Evolutionary conservation across 2,888 invertebrate genomes (phyloP).

Genomic region (Meloe dianella): DNA sequence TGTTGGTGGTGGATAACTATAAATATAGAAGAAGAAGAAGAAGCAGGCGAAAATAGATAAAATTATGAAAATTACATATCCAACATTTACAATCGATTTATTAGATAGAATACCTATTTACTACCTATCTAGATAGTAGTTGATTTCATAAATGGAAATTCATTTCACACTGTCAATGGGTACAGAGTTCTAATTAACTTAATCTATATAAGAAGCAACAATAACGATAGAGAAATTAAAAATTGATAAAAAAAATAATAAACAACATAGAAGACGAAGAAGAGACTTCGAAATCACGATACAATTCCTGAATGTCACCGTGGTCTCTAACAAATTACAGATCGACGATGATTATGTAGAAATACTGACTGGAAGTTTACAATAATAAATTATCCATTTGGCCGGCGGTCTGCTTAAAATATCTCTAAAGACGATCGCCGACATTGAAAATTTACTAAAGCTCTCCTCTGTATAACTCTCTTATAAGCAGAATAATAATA

Average conservation of each 20-base stretch:
- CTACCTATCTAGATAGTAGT: too few species aligned
- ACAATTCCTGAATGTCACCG: slow-evolving; percentile 33
- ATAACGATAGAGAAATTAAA: too few species aligned
- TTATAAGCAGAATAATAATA: too few species aligned
- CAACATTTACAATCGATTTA: neutral
- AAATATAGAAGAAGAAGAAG: slow-evolving; percentile 3
- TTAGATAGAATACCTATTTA: too few species aligned
- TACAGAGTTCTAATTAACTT: too few species aligned
- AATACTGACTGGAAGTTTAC: slow-evolving; percentile 46
- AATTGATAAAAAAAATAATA: neutral
- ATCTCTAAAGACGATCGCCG: slow-evolving; percentile 51
- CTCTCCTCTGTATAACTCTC: slow-evolving; percentile 9
- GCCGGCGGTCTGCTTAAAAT: slow-evolving; percentile 46
- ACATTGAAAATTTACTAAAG: slow-evolving; percentile 39
- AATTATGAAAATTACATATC: neutral
- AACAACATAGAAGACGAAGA: neutral
- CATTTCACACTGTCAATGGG: too few species aligned
- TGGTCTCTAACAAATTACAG: slow-evolving; percentile 33
- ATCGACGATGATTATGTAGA: slow-evolving; percentile 47
- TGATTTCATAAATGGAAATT: too few species aligned
- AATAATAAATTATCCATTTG: slow-evolving; percentile 48
- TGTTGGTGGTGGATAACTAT: slow-evolving; percentile 27
- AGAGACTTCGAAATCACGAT: slow-evolving; percentile 15
- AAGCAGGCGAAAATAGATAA: too few species aligned
- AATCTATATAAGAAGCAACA: too few species aligned